Evolutionary conservation across 2,888 invertebrate species (phyloP).

Genomic region (Plagiodera versicolora): DNA sequence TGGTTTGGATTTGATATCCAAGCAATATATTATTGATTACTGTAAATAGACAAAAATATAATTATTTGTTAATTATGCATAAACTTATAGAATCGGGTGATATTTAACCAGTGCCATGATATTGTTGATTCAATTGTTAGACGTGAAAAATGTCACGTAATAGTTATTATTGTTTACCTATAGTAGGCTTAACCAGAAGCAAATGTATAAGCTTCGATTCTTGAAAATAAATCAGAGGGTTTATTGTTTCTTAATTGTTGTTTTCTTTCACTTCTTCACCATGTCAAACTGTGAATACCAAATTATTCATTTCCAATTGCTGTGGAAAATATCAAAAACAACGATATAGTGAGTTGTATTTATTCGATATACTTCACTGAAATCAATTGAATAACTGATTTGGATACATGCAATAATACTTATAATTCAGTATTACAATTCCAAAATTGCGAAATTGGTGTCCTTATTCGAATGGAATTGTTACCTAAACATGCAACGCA

Average conservation of each 20-base stretch:
- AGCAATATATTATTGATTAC: constrained; percentile 35
- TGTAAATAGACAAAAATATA: constrained; percentile 47
- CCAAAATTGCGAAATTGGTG: not conserved
- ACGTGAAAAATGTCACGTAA: constrained; percentile 53
- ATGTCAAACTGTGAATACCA: too few species aligned
- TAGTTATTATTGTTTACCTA: constrained; percentile 52
- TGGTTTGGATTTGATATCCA: constrained; percentile 35
- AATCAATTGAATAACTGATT: not conserved
- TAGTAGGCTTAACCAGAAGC: constrained; percentile 53
- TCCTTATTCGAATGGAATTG: not conserved
- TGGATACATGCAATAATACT: not conserved
- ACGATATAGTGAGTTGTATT: too few species aligned
- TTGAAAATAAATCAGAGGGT: constrained; percentile 57
- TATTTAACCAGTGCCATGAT: constrained; percentile 58
- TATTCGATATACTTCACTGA: too few species aligned
- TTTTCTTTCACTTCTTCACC: constrained; percentile 19
- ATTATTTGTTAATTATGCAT: constrained; percentile 54
- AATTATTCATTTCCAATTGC: too few species aligned
- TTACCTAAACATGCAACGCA: not conserved
- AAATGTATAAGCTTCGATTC: constrained; percentile 52
- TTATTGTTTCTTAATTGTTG: constrained; percentile 45
- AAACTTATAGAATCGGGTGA: constrained; percentile 58
- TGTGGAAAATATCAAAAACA: too few species aligned
- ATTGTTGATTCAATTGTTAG: constrained; percentile 57
- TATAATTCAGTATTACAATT: not conserved